Evolutionary conservation across 2,797 vertebrate species (phyloP).

Genomic region (Ctenopoma multispine): DNA sequence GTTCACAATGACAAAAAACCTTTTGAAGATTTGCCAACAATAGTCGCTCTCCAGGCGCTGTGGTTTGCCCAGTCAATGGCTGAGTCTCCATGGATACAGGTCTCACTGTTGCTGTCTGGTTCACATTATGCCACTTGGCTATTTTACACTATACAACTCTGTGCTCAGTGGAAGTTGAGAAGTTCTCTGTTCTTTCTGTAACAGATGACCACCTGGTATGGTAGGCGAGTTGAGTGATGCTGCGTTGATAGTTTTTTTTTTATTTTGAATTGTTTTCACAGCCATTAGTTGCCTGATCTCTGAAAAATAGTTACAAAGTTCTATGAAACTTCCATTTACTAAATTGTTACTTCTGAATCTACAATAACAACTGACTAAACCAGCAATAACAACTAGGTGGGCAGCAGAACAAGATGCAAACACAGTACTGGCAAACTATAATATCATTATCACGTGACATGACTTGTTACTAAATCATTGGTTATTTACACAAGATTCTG

Average conservation of each 20-base stretch:
- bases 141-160: conserved; percentile 46
- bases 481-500: too few relatives aligned
- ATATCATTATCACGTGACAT: too few relatives aligned
- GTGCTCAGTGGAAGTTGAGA: conserved; percentile 23
- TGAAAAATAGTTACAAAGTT: too few relatives aligned
- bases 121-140: conserved; percentile 35
- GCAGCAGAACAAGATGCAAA: too few relatives aligned
- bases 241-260: conserved; percentile 3
- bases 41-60: conserved; percentile 15
- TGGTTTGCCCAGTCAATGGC: conserved; percentile 30
- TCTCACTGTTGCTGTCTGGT: conserved; percentile 25
- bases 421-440: too few relatives aligned
- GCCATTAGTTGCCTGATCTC: too few relatives aligned
- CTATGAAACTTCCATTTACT: too few relatives aligned
- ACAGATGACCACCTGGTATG: conserved; percentile 18
- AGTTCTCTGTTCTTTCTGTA: conserved; percentile 20
- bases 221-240: background rate
- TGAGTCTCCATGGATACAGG: conserved; percentile 67
- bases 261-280: too few relatives aligned
- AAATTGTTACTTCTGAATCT: too few relatives aligned
- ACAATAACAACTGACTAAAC: too few relatives aligned
- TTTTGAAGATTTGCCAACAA: conserved; percentile 9
- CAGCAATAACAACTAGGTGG: too few relatives aligned
- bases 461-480: too few relatives aligned
- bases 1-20: conserved; percentile 3